Evolutionary conservation across 1,140 invertebrate genomes (phyloP).

Genomic region (Drosophila quadrilineata): DNA sequence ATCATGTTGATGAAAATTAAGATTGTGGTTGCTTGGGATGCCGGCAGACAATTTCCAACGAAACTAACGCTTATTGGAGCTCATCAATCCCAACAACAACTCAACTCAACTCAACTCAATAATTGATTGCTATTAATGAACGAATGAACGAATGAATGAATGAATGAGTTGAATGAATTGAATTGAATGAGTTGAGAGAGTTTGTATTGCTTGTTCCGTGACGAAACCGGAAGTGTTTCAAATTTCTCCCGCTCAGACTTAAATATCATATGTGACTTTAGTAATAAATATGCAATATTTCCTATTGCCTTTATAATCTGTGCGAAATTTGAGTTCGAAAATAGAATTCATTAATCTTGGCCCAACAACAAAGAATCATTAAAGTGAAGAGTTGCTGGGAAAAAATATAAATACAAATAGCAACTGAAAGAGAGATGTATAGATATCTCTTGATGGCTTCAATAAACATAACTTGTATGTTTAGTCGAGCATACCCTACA

Average conservation of each 20-base stretch:
- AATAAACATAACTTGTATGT: no score
- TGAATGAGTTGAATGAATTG: conserved; percentile 35
- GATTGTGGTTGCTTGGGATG: not conserved
- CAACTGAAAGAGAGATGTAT: no score
- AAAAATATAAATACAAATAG: no score
- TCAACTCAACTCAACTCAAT: conserved; percentile 11
- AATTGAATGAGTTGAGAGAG: conserved; percentile 47
- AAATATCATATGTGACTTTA: conserved; percentile 5
- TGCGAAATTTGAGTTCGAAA: conserved; percentile 54
- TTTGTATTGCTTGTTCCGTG: conserved; percentile 7
- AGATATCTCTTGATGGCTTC: not conserved
- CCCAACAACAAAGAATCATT: conserved; percentile 31
- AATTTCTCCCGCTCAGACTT: conserved; percentile 48
- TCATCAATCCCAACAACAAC: conserved; percentile 16
- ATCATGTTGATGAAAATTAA: not conserved
- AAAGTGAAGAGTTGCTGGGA: conserved; percentile 43
- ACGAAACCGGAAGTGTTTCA: conserved; percentile 62
- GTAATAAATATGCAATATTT: conserved; percentile 9
- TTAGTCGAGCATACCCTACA: not conserved
- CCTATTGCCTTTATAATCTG: conserved; percentile 32
- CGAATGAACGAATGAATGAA: conserved; percentile 36
- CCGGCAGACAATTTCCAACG: not conserved
- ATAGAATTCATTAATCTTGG: conserved; percentile 70
- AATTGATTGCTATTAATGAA: conserved; percentile 73
- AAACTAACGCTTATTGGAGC: no score